Evolutionary conservation across 2,113 vertebrate species (phyloP).

Genomic region (Pardalotus punctatus): DNA sequence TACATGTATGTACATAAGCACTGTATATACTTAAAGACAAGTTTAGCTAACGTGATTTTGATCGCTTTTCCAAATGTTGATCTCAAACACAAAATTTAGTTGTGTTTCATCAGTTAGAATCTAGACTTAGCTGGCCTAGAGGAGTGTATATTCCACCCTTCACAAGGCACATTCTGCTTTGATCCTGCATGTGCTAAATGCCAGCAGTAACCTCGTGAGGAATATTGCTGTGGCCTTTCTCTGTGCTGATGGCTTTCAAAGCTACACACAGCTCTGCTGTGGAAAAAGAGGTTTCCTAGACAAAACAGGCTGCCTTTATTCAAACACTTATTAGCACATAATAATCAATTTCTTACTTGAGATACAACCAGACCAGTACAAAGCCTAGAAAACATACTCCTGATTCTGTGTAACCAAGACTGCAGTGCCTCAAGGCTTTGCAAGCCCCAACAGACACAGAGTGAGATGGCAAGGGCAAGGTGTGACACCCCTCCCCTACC

Average conservation of each 20-base stretch:
- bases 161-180: neutral
- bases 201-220: neutral
- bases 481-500: too few relatives aligned
- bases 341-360: neutral
- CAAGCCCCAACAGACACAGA: accelerated
- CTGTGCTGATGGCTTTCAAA: neutral
- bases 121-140: neutral
- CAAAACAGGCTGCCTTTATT: neutral
- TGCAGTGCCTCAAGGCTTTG: neutral
- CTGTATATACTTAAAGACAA: neutral
- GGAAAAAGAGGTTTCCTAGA: neutral
- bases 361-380: neutral
- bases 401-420: neutral
- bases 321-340: neutral
- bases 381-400: neutral
- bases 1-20: neutral
- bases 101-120: neutral
- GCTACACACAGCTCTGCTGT: neutral
- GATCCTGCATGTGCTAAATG: neutral
- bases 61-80: neutral
- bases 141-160: neutral
- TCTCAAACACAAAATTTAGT: neutral
- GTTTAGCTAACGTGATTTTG: neutral
- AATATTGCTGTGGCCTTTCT: neutral
- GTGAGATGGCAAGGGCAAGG: neutral